Conservation (phyloP, 1,140 invertebrate genomes). For the Rhopalosiphum padi region DNA sequence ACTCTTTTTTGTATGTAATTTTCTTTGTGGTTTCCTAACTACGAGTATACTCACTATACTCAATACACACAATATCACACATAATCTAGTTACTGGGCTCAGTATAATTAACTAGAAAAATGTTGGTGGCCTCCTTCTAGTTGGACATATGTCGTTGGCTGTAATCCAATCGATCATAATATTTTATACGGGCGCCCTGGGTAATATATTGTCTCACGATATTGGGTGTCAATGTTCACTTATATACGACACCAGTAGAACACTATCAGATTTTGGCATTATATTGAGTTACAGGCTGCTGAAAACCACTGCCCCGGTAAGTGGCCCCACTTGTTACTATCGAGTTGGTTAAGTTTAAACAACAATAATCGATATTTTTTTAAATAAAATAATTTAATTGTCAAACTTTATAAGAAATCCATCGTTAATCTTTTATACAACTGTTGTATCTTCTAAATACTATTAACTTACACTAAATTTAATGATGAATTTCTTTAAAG, state of each 20-base stretch:
- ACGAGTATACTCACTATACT: not conserved
- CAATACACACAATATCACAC: not conserved
- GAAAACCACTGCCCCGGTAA: not conserved
- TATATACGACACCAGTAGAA: not conserved
- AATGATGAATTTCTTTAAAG: not conserved
- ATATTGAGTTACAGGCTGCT: conserved; percentile 38
- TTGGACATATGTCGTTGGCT: not conserved
- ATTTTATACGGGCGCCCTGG: conserved; percentile 49
- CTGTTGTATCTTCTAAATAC: not conserved
- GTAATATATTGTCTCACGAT: conserved; percentile 48
- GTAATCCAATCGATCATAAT: conserved; percentile 51
- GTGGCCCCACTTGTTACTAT: not conserved
- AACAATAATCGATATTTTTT: not conserved
- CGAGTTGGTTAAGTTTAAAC: not conserved
- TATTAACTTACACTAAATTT: not conserved
- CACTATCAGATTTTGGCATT: conserved; percentile 37
- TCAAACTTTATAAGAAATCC: not conserved
- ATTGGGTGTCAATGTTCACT: conserved; percentile 36
- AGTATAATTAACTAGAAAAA: conserved; percentile 26
- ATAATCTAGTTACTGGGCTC: not conserved
- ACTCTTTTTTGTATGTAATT: not conserved
- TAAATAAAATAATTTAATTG: not conserved
- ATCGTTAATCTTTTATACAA: not conserved
- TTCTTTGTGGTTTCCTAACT: not conserved
- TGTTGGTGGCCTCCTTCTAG: not conserved